phyloP scores from a whole-genome alignment of 2,113 vertebrate species.

The Ptychochromis oligacanthus region DNA sequence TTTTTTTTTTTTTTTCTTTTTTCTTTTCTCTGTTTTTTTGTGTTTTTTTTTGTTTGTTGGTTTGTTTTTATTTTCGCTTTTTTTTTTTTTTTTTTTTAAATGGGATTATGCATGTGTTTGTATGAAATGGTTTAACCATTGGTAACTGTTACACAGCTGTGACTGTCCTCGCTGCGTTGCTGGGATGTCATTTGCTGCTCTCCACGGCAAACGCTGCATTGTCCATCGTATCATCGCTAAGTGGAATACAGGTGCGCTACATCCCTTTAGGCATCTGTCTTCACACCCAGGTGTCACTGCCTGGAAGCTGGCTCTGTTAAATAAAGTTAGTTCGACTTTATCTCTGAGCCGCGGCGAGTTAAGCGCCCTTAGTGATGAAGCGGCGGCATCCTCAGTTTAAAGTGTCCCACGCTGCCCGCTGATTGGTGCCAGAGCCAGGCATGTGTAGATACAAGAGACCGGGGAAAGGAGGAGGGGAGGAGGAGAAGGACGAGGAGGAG shows the following conservation, averaged over 20 bases:
- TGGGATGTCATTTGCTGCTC: not conserved
- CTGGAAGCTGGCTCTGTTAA: not conserved
- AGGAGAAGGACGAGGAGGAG: slow-evolving; percentile 39
- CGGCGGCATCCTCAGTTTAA: slow-evolving; percentile 74
- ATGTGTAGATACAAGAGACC: slow-evolving; percentile 70
- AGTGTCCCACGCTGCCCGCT: slow-evolving; percentile 80
- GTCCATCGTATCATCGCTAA: not conserved
- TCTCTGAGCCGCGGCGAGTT: slow-evolving; percentile 8
- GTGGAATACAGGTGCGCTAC: not conserved
- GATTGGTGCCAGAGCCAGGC: slow-evolving; percentile 78
- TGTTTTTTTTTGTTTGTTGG: too few relatives aligned
- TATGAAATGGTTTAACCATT: not conserved
- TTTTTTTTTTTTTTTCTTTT: not conserved
- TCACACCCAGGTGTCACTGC: not conserved
- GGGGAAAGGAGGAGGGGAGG: slow-evolving; percentile 59
- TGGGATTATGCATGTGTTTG: slow-evolving; percentile 3
- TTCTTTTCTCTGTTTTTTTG: too few relatives aligned
- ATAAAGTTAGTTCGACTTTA: slow-evolving; percentile 5
- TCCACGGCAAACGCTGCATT: not conserved
- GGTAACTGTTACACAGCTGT: not conserved
- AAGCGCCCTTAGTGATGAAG: slow-evolving; percentile 35
- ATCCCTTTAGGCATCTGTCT: not conserved
- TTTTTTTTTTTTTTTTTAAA: too few relatives aligned
- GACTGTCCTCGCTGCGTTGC: not conserved
- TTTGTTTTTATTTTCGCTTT: too few relatives aligned